These are phyloP conservation scores for Rana temporaria DNA, from an alignment of 2,113 vertebrate species.

Conservation along the genomic window DNA sequence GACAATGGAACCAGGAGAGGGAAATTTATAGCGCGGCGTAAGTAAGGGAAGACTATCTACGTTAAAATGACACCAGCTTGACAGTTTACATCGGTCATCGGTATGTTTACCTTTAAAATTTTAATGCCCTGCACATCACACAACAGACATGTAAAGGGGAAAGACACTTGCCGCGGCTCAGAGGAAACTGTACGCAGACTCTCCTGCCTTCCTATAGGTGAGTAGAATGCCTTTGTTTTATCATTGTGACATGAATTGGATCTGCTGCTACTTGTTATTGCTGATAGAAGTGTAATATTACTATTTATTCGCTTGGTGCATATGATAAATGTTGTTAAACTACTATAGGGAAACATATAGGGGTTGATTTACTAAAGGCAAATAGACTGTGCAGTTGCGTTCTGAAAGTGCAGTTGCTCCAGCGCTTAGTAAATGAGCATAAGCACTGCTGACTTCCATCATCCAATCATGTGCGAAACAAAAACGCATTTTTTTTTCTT, in stretches of 20 bases:
- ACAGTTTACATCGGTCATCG: conserved; percentile 43
- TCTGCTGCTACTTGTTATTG: background rate
- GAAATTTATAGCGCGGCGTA: conserved; percentile 7
- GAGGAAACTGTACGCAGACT: background rate
- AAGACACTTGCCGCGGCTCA: conserved; percentile 3
- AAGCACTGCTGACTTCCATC: no score
- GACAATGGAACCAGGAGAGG: background rate
- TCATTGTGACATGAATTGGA: background rate
- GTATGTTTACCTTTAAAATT: conserved; percentile 53
- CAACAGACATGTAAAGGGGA: conserved; percentile 11
- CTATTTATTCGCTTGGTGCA: no score
- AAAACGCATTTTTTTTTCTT: no score
- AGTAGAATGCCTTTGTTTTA: conserved; percentile 9
- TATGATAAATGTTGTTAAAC: no score
- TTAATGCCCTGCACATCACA: conserved; percentile 42
- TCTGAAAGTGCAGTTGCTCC: no score
- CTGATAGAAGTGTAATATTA: background rate
- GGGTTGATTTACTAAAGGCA: no score
- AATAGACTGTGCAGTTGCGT: no score
- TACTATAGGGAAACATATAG: no score
- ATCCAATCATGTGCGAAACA: no score
- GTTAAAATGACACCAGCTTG: conserved; percentile 44
- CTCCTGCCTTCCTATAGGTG: conserved; percentile 26
- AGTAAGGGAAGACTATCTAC: conserved; percentile 29
- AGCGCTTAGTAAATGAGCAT: no score